A percentile compares a stretch with the other conserved stretches of the same genome.
Evolutionary conservation across 2,797 vertebrate species (phyloP).

Genomic region (Bradypus variegatus): DNA sequence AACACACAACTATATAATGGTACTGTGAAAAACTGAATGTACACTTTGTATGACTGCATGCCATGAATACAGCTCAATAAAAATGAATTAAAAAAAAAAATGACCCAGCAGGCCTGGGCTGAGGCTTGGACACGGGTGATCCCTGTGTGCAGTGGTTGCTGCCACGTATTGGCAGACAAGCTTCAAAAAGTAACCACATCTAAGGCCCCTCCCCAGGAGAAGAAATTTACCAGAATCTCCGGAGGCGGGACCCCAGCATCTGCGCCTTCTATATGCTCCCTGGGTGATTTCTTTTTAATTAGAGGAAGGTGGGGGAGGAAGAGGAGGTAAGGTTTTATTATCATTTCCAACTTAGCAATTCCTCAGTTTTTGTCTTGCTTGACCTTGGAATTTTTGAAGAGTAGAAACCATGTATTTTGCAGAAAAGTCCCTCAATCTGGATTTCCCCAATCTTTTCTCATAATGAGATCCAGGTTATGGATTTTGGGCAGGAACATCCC

Average conservation of each 20-base stretch:
- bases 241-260: no score
- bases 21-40: no score
- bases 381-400: neutral
- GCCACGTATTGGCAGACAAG: neutral
- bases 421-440: neutral
- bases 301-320: neutral
- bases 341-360: neutral
- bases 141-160: neutral
- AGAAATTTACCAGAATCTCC: neutral
- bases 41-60: no score
- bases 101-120: neutral
- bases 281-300: neutral
- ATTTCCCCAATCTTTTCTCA: neutral
- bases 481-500: neutral
- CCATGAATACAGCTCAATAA: no score
- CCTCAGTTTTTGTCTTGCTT: neutral
- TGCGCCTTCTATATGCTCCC: neutral
- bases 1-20: no score
- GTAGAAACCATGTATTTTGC: neutral
- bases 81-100: no score
- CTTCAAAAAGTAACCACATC: neutral
- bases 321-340: neutral
- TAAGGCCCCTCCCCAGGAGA: neutral
- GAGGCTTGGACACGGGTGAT: neutral
- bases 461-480: neutral